phyloP scores from a whole-genome alignment of 2,797 vertebrate genomes.

The Sebastes matsubarae region DNA sequence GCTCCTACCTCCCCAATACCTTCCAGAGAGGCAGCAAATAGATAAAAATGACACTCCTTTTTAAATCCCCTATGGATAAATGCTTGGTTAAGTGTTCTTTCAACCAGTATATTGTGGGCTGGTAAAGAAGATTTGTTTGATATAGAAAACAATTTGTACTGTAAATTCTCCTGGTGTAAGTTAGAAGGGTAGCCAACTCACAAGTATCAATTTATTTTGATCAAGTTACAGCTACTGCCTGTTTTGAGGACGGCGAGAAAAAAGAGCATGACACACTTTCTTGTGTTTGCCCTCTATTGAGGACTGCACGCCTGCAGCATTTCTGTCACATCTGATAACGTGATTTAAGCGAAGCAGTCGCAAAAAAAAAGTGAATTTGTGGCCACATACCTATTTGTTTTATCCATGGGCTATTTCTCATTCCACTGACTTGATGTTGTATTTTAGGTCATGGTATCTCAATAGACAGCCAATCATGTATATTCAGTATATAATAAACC shows the following conservation, averaged over 20 bases:
- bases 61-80: conserved; percentile 73
- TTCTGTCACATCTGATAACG: conserved; percentile 71
- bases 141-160: conserved; percentile 66
- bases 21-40: conserved; percentile 66
- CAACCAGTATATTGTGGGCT: conserved; percentile 72
- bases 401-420: conserved; percentile 36
- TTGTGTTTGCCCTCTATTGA: conserved; percentile 50
- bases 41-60: conserved; percentile 76
- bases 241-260: conserved; percentile 40
- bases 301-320: conserved; percentile 49
- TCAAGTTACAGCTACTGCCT: conserved; percentile 54
- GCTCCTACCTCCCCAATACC: conserved; percentile 41
- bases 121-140: conserved; percentile 72
- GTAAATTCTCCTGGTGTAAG: conserved; percentile 26
- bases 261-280: conserved; percentile 45
- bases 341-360: conserved; percentile 41
- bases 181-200: conserved; percentile 37
- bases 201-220: conserved; percentile 72
- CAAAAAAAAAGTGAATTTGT: conserved; percentile 45
- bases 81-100: conserved; percentile 78
- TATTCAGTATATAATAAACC: background rate
- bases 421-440: conserved; percentile 24
- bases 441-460: background rate
- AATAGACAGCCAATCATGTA: background rate
- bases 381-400: conserved; percentile 35